A percentile compares a stretch with the other conserved stretches of the same genome.
Evolutionary conservation across 2,113 vertebrate species (phyloP).

Genomic region (Hystrix brachyura): DNA sequence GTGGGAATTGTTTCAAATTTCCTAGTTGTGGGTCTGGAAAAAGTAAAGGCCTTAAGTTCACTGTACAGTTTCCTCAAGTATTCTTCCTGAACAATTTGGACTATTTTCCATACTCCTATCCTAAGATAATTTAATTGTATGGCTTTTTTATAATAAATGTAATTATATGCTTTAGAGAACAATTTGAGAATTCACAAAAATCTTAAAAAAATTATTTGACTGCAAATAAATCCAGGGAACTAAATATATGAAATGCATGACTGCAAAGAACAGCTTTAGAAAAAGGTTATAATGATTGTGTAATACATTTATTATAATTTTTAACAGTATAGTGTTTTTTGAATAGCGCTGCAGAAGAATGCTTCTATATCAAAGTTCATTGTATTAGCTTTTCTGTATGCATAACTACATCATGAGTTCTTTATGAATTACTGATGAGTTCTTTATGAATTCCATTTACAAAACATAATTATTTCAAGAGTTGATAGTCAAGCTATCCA

Average conservation of each 20-base stretch:
- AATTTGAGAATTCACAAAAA: slow-evolving; percentile 48
- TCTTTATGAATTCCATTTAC: slow-evolving; percentile 74
- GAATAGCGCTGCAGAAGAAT: not conserved
- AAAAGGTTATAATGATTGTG: not conserved
- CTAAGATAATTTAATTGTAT: slow-evolving; percentile 33
- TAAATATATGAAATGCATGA: slow-evolving; percentile 18
- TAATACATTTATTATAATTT: not conserved
- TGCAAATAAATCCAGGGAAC: not conserved
- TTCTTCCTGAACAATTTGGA: not conserved
- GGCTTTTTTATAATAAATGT: slow-evolving; percentile 6
- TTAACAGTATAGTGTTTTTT: not conserved
- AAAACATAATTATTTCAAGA: slow-evolving; percentile 82
- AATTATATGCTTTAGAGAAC: slow-evolving; percentile 39
- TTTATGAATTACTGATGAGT: slow-evolving; percentile 27
- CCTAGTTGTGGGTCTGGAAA: not conserved
- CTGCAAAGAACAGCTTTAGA: not conserved
- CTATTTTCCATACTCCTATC: not conserved
- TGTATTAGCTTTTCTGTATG: not conserved
- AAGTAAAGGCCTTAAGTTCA: not conserved
- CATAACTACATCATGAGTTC: not conserved
- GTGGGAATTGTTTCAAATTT: not conserved
- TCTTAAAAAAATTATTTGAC: slow-evolving; percentile 20
- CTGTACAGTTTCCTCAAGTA: not conserved
- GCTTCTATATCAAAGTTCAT: slow-evolving; percentile 11
- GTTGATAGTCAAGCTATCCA: slow-evolving; percentile 71